Evolutionary conservation across 2,888 invertebrate species (phyloP).

Genomic region (Chironomus tentans): DNA sequence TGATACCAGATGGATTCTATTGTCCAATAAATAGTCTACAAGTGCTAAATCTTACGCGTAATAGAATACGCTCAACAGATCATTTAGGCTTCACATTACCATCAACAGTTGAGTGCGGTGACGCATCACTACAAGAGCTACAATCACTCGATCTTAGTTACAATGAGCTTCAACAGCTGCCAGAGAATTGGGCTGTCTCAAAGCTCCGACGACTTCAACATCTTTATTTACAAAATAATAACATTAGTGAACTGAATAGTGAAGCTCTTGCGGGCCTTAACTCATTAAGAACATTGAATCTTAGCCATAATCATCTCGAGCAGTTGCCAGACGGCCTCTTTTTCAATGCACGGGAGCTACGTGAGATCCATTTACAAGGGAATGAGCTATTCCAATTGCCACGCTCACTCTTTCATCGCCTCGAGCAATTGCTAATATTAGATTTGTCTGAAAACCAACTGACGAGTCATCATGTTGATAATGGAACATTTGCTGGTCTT

Average conservation of each 20-base stretch:
- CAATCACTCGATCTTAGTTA: conserved; percentile 70
- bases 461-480: conserved; percentile 74
- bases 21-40: conserved; percentile 72
- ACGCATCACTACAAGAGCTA: conserved; percentile 51
- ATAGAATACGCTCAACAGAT: conserved; percentile 68
- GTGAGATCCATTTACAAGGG: conserved; percentile 75
- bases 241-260: conserved; percentile 66
- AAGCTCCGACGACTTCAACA: conserved; percentile 68
- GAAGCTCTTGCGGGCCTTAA: conserved; percentile 71
- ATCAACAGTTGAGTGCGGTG: conserved; percentile 39
- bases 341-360: conserved; percentile 67
- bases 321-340: conserved; percentile 74
- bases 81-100: conserved; percentile 55
- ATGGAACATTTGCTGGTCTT: conserved; percentile 74
- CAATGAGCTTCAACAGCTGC: conserved; percentile 64
- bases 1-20: conserved; percentile 68
- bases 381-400: conserved; percentile 77
- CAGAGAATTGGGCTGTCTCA: conserved; percentile 66
- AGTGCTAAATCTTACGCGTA: conserved; percentile 74
- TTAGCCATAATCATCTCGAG: conserved; percentile 76
- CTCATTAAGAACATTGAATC: conserved; percentile 70
- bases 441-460: conserved; percentile 79
- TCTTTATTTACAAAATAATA: conserved; percentile 73
- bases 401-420: conserved; percentile 69
- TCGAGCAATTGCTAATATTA: conserved; percentile 74